phyloP scores from a whole-genome alignment of 2,113 vertebrate species.

The Pelmatolapia mariae region DNA sequence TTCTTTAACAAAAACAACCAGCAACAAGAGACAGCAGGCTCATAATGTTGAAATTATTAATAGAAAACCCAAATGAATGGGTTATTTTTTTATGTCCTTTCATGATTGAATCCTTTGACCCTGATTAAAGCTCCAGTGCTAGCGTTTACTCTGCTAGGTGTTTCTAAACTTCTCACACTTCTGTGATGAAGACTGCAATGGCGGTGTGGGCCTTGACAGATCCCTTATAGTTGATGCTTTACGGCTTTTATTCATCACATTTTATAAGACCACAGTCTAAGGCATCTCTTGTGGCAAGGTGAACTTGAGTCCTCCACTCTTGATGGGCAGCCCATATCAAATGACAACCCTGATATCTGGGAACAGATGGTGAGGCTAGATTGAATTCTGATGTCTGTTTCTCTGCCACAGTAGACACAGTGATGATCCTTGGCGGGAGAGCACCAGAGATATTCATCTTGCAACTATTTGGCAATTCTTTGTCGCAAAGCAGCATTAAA shows the following conservation, averaged over 20 bases:
- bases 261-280: conserved; percentile 55
- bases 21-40: background rate
- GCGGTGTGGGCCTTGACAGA: conserved; percentile 36
- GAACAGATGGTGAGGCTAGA: conserved; percentile 63
- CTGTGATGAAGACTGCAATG: conserved; percentile 25
- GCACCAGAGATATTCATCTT: conserved; percentile 35
- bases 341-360: conserved; percentile 52
- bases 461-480: conserved; percentile 16
- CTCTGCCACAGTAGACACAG: background rate
- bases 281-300: conserved; percentile 64
- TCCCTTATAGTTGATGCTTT: conserved; percentile 40
- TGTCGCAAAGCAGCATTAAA: conserved; percentile 39
- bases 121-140: background rate
- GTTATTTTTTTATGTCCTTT: background rate
- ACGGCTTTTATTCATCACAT: conserved; percentile 50
- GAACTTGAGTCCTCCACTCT: conserved; percentile 57
- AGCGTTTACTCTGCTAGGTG: background rate
- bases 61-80: background rate
- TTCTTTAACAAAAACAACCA: background rate
- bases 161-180: background rate
- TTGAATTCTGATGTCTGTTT: conserved; percentile 61
- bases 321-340: conserved; percentile 57
- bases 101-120: background rate
- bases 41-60: background rate
- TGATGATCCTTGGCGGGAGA: conserved; percentile 37